These are phyloP conservation scores for Amaurobius ferox DNA, from an alignment of 2,888 invertebrate genomes.

Conservation along the genomic window DNA sequence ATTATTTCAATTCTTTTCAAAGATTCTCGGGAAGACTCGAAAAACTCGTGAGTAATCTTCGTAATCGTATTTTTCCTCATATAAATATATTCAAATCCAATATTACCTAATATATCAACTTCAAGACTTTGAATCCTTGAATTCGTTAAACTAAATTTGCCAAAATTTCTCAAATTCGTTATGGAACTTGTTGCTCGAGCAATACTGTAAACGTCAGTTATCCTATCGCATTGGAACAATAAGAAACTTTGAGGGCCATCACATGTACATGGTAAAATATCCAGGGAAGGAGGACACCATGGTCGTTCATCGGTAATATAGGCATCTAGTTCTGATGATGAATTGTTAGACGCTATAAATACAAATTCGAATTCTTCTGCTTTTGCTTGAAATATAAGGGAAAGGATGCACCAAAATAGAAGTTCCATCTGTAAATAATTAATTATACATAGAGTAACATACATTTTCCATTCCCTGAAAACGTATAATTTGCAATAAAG, in stretches of 20 bases:
- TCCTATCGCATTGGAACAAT: constrained; percentile 57
- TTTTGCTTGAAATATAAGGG: background rate
- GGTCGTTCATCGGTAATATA: constrained; percentile 39
- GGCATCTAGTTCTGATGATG: constrained; percentile 18
- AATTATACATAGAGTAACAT: too few species aligned
- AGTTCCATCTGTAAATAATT: background rate
- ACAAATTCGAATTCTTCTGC: background rate
- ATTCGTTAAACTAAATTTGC: constrained; percentile 70
- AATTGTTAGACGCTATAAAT: background rate
- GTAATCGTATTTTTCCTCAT: constrained; percentile 61
- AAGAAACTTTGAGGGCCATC: constrained; percentile 65
- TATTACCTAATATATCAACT: constrained; percentile 28
- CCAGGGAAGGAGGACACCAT: constrained; percentile 55
- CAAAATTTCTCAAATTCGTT: constrained; percentile 35
- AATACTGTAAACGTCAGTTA: constrained; percentile 46
- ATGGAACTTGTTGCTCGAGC: constrained; percentile 32
- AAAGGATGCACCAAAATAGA: background rate
- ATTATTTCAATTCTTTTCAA: constrained; percentile 71
- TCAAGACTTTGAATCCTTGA: constrained; percentile 57
- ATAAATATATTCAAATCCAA: constrained; percentile 65
- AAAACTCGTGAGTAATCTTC: constrained; percentile 41
- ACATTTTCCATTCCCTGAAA: too few species aligned
- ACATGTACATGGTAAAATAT: constrained; percentile 65
- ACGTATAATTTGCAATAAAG: too few species aligned
- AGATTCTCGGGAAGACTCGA: constrained; percentile 47